A percentile compares a stretch with the other conserved stretches of the same genome.
These are phyloP conservation scores for Cephus nigrinus DNA, from an alignment of 2,888 invertebrate genomes.

Conservation along the genomic window DNA sequence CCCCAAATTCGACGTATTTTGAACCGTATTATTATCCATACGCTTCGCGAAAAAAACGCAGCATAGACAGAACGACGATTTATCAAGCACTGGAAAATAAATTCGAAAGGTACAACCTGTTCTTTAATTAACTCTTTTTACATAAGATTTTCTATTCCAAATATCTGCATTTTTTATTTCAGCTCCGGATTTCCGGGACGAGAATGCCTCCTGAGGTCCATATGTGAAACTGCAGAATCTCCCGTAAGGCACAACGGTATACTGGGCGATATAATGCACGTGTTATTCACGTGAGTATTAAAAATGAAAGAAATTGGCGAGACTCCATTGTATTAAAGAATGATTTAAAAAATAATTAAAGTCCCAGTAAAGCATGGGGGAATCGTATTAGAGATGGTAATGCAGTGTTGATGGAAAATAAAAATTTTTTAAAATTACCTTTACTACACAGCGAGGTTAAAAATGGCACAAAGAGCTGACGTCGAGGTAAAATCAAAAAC, in stretches of 20 bases:
- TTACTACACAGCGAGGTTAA: not conserved
- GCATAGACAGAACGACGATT: constrained; percentile 69
- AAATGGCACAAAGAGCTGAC: not conserved
- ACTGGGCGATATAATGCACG: constrained; percentile 75
- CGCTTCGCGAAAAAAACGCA: constrained; percentile 64
- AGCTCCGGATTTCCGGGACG: constrained; percentile 72
- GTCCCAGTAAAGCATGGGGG: too few relatives aligned
- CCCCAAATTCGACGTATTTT: constrained; percentile 68
- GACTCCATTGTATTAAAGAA: too few relatives aligned
- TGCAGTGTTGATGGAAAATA: too few relatives aligned
- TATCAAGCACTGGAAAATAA: constrained; percentile 71
- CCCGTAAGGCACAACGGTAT: constrained; percentile 73
- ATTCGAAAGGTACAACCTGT: constrained; percentile 67
- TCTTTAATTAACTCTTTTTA: not conserved
- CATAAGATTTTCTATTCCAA: not conserved
- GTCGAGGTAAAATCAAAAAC: too few relatives aligned
- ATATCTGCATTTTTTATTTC: constrained; percentile 30
- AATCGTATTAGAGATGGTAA: too few relatives aligned
- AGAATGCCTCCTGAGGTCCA: constrained; percentile 72
- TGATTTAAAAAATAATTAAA: too few relatives aligned
- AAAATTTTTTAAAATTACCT: too few relatives aligned
- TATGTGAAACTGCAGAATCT: constrained; percentile 73
- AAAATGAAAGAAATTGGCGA: not conserved
- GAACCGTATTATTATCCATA: constrained; percentile 27
- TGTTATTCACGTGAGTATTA: constrained; percentile 74